These are phyloP conservation scores for Ichneumoninae sp. DNA, from an alignment of 2,888 invertebrate genomes.

Conservation along the genomic window DNA sequence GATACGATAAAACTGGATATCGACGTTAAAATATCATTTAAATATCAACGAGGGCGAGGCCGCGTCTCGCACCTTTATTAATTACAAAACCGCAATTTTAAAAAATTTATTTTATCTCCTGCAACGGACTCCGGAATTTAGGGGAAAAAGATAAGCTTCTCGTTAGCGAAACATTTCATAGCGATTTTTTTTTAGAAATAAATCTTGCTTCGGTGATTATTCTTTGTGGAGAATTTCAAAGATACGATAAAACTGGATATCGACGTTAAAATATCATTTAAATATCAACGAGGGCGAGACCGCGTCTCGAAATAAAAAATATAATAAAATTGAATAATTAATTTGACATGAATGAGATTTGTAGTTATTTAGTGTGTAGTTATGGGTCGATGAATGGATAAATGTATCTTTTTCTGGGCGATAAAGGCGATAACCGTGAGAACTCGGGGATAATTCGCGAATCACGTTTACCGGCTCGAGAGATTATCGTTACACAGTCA, in stretches of 20 bases:
- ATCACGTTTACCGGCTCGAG: constrained; percentile 10
- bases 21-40: constrained; percentile 64
- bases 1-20: too few species aligned
- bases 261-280: constrained; percentile 63
- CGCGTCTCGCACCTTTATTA: constrained; percentile 17
- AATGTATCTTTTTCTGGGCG: constrained; percentile 18
- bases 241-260: background rate
- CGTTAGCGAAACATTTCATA: background rate
- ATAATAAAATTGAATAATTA: constrained; percentile 3
- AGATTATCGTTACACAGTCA: constrained; percentile 34
- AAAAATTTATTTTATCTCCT: background rate
- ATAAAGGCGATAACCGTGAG: constrained; percentile 57
- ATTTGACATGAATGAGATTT: background rate
- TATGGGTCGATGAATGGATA: background rate
- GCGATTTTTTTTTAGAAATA: background rate
- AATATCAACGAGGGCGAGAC: constrained; percentile 59
- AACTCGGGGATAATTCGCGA: constrained; percentile 50
- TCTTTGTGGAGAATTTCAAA: background rate
- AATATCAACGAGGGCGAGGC: constrained; percentile 64
- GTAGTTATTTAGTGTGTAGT: background rate
- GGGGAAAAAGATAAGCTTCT: background rate
- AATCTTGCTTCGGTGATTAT: background rate
- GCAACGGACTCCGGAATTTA: background rate
- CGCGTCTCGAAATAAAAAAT: background rate
- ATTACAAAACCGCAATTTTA: background rate